Conservation (phyloP, 2,113 vertebrate species). For the Sapayoa aenigma region DNA sequence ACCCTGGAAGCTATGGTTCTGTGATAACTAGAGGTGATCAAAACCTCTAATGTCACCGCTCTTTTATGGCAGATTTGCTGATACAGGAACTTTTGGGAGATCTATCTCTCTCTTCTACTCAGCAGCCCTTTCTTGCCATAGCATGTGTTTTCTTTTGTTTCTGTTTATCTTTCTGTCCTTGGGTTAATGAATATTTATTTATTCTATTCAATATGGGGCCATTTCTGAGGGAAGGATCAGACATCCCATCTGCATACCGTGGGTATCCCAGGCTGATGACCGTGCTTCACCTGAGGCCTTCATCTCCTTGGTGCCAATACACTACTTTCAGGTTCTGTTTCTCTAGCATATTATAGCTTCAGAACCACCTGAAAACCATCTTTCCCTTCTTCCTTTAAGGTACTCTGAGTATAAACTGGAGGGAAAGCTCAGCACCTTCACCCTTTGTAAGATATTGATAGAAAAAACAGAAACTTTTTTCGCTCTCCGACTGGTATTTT, state of each 20-base stretch:
- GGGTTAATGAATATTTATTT: not conserved
- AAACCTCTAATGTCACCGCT: not conserved
- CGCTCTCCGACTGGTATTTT: not conserved
- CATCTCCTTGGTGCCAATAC: not conserved
- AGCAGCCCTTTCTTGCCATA: not conserved
- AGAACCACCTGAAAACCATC: not conserved
- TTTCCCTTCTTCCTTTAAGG: not conserved
- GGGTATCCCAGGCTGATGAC: not conserved
- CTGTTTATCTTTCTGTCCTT: not conserved
- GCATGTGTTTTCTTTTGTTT: not conserved
- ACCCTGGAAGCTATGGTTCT: not conserved
- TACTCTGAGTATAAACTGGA: not conserved
- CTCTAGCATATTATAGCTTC: not conserved
- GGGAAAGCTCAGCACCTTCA: not conserved
- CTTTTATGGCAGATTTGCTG: not conserved
- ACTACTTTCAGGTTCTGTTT: not conserved
- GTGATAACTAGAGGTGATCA: not conserved
- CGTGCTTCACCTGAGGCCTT: not conserved
- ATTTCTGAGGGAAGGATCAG: not conserved
- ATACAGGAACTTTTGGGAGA: not conserved
- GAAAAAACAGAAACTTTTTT: not conserved
- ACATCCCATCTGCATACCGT: accelerated
- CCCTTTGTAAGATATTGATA: not conserved
- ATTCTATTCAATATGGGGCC: not conserved
- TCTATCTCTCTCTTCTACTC: not conserved